Evolutionary conservation across 2,113 vertebrate species (phyloP), one percentile per base, ranked within the genome.

Genomic region (Gasterosteus aculeatus): DNA sequence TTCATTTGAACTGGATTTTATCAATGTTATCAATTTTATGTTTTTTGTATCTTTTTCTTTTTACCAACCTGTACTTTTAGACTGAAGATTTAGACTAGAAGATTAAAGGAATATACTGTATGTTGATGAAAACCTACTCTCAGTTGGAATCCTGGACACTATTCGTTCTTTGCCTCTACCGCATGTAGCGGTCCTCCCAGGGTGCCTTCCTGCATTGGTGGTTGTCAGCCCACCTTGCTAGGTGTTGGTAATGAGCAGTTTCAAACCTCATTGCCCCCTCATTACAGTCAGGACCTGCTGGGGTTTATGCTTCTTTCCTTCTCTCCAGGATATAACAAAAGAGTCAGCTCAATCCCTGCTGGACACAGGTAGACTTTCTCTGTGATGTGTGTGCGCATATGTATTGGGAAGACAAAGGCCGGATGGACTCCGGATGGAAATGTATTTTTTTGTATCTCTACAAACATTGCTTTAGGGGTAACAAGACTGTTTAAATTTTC

Each of bases 221-320:
- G 70, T 79, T 87, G 82, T 69, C 80, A 85, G 58, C 58, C 67
- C 10, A 1, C 57, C 66, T 75, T 82, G 57, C 60, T 63, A 81
- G 85, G 76, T 89, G 73, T 78, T 72, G 82, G 35, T 90, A 90
- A 91, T 89, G 82, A 88, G 84, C 70, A 77, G 72, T 77, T 80
- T 87, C 86, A 86, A 77, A 89, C 83, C 79, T 88, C 83, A 82
- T 84, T 90, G 87, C 83, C 86, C 88, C 80, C 88, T 89, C 84
- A 88, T 87, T 91, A 87, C 75, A 75, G 84, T 29, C 65, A 10
- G 35, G 66, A 44, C 83, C 78, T 77, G 83, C 83, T 83, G 83
- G 85, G 77, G 69, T 58, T 80, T 56, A 56, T 51, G 75, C 75
- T 66, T 64, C 82, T 77, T 67, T 65, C 66, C 78, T 3, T 77